These are phyloP conservation scores for Peromyscus eremicus DNA, from an alignment of 2,797 vertebrate species.

Conservation along the genomic window DNA sequence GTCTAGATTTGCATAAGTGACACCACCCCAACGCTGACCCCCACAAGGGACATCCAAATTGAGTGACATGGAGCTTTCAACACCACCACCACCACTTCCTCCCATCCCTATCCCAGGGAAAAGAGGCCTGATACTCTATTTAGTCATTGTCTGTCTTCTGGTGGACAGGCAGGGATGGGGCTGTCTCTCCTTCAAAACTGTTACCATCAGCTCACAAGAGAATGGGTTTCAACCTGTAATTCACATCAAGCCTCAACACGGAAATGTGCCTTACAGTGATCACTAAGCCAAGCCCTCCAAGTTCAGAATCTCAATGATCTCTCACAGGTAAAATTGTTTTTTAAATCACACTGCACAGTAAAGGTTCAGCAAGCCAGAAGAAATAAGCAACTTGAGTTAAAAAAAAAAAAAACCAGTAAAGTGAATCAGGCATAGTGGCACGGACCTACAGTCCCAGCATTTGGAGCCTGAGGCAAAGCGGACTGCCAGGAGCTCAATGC, in stretches of 20 bases:
- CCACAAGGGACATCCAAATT: neutral
- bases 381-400: neutral
- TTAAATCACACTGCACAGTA: neutral
- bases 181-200: neutral
- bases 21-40: neutral
- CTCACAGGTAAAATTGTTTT: neutral
- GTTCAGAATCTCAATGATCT: constrained; percentile 6
- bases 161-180: neutral
- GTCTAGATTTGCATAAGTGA: neutral
- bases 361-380: constrained; percentile 16
- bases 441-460: too few species aligned
- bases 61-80: neutral
- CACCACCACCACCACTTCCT: neutral
- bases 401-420: neutral
- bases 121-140: neutral
- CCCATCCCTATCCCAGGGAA: neutral
- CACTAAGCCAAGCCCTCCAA: neutral
- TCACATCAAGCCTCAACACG: neutral
- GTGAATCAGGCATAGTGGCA: neutral
- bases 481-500: neutral
- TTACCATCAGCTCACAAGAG: neutral
- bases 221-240: neutral
- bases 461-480: neutral
- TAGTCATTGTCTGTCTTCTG: neutral
- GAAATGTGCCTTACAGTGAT: neutral